These are phyloP conservation scores for Erannis defoliaria DNA, from an alignment of 2,888 invertebrate genomes.

Conservation along the genomic window DNA sequence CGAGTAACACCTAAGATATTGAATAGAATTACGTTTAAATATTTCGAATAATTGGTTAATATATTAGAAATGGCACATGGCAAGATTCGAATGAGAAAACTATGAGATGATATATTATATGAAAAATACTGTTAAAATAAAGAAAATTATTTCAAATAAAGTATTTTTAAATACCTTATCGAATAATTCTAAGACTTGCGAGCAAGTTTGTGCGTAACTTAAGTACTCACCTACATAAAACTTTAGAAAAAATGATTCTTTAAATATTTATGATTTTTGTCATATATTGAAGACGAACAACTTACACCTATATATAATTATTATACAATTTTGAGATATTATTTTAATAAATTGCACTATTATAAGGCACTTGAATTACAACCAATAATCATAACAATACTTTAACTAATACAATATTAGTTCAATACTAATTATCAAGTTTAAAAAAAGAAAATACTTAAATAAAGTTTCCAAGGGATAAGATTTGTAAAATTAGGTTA, in stretches of 20 bases:
- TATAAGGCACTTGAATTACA: constrained; percentile 51
- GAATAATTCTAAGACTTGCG: constrained; percentile 39
- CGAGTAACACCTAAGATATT: constrained; percentile 52
- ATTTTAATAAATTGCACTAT: constrained; percentile 27
- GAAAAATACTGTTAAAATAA: constrained; percentile 17
- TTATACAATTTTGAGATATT: constrained; percentile 17
- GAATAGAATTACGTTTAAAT: constrained; percentile 49
- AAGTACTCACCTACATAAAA: neutral
- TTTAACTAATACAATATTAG: neutral
- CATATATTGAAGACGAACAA: neutral
- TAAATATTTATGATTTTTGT: constrained; percentile 1
- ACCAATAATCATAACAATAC: constrained; percentile 5
- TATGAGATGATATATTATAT: constrained; percentile 22
- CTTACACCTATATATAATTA: constrained; percentile 17
- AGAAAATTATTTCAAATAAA: constrained; percentile 40
- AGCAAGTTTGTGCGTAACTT: constrained; percentile 33
- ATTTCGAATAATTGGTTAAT: constrained; percentile 25
- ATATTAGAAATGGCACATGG: constrained; percentile 48
- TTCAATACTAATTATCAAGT: neutral
- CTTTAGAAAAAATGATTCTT: constrained; percentile 11
- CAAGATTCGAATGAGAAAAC: constrained; percentile 23
- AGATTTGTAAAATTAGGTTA: neutral
- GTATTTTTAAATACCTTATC: constrained; percentile 47
- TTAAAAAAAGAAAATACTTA: neutral
- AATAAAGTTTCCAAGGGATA: neutral